Percentiles rank a stretch among this genome's conserved stretches.
phyloP scores from a whole-genome alignment of 2,888 invertebrate species.

The Mayetiola destructor region DNA sequence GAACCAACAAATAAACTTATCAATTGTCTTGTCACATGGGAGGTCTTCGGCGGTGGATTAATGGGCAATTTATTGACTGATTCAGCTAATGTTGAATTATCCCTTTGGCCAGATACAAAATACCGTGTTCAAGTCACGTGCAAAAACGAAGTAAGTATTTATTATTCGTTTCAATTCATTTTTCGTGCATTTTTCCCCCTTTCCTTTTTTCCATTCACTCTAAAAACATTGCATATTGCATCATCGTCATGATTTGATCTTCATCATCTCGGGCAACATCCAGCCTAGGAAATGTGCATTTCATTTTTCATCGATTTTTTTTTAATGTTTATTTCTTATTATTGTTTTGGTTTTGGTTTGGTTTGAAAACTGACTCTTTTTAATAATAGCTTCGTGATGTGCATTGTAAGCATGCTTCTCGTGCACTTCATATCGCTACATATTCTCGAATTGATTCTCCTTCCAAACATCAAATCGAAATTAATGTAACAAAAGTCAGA shows the following conservation, averaged over 20 bases:
- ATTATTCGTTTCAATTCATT: neutral
- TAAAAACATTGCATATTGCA: neutral
- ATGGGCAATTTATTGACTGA: conserved; percentile 71
- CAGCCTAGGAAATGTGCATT: no score
- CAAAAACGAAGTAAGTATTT: conserved; percentile 28
- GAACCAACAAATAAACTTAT: conserved; percentile 11
- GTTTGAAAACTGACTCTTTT: neutral
- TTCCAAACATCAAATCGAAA: no score
- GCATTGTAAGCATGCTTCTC: no score
- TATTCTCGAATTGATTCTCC: no score
- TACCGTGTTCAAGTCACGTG: conserved; percentile 61
- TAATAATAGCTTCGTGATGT: no score
- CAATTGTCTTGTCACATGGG: conserved; percentile 67
- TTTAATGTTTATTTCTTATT: neutral
- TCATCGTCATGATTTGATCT: neutral
- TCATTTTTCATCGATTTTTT: neutral
- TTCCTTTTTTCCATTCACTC: neutral
- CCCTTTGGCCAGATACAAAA: conserved; percentile 65
- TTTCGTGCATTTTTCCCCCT: neutral
- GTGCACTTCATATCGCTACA: no score
- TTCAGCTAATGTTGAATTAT: conserved; percentile 61
- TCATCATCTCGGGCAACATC: no score
- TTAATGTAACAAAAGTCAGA: no score
- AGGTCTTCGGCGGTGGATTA: conserved; percentile 65
- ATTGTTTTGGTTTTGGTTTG: neutral